Conservation (phyloP, 2,113 vertebrate species). For the Hippocampus barbouri region DNA sequence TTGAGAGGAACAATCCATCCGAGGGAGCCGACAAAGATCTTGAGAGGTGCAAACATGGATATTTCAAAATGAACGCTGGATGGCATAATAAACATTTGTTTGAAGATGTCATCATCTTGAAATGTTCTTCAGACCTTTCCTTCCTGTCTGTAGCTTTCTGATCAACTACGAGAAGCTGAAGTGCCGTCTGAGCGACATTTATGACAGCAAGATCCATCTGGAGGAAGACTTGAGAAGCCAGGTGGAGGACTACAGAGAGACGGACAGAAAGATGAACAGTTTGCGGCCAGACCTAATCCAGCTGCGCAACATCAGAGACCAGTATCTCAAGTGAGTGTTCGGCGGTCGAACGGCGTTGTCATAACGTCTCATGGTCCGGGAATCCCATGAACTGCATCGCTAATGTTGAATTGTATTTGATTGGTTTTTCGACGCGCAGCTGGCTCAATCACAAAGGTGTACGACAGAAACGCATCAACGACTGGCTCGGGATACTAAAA, state of each 20-base stretch:
- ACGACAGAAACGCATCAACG: constrained; percentile 88
- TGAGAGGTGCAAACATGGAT: constrained; percentile 75
- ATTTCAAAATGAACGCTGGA: neutral
- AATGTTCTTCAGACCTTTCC: constrained; percentile 19
- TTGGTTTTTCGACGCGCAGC: constrained; percentile 55
- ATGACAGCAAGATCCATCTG: constrained; percentile 89
- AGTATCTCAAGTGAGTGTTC: constrained; percentile 88
- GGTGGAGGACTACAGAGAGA: constrained; percentile 92
- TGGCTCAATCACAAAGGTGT: constrained; percentile 97
- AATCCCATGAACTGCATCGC: too few species aligned
- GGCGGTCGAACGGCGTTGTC: neutral
- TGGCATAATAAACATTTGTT: neutral
- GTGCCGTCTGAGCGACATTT: constrained; percentile 90
- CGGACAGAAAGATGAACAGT: constrained; percentile 94
- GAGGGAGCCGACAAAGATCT: constrained; percentile 88
- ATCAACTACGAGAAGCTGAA: constrained; percentile 95
- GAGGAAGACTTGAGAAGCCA: constrained; percentile 92
- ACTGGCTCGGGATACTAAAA: constrained; percentile 90
- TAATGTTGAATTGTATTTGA: neutral
- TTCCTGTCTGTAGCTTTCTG: constrained; percentile 78
- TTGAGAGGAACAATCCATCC: constrained; percentile 79
- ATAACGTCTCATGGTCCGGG: neutral
- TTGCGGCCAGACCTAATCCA: constrained; percentile 93
- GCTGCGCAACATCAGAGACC: constrained; percentile 91
- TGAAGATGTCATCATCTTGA: neutral